A percentile compares a stretch with the other conserved stretches of the same genome.
phyloP scores from a whole-genome alignment of 2,113 vertebrate species.

The Damaliscus lunatus region DNA sequence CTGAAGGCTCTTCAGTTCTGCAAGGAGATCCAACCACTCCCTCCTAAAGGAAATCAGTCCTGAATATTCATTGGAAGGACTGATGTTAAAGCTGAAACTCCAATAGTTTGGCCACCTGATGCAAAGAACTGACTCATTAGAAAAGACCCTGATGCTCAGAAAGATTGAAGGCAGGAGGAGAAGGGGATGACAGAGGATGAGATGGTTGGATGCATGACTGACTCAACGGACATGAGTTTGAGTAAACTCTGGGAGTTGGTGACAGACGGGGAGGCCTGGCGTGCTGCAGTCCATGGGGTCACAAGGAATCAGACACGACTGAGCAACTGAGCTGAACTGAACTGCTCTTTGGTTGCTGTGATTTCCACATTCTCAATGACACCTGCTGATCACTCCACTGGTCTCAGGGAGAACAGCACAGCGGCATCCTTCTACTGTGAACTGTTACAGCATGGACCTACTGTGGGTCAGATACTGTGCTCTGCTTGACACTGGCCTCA shows the following conservation, averaged over 20 bases:
- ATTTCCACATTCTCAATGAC: background rate
- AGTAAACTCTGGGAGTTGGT: background rate
- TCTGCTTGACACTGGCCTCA: background rate
- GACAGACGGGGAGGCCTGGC: background rate
- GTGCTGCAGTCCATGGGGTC: background rate
- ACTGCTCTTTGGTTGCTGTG: background rate
- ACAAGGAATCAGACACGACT: background rate
- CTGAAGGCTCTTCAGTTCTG: background rate
- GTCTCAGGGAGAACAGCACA: accelerated
- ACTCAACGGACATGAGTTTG: background rate
- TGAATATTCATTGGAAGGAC: background rate
- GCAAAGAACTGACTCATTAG: background rate
- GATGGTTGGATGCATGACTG: background rate
- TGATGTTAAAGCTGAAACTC: background rate
- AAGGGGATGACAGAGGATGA: background rate
- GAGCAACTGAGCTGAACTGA: background rate
- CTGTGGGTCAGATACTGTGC: accelerated
- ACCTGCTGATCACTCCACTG: background rate
- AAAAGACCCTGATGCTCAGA: background rate
- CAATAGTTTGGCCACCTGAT: background rate
- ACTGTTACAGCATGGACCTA: accelerated
- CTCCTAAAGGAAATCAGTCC: background rate
- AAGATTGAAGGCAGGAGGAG: background rate
- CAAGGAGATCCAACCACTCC: background rate
- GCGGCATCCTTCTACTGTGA: too few relatives aligned